Evolutionary conservation across 2,797 vertebrate species (phyloP).

Genomic region (Sparidentex hasta): DNA sequence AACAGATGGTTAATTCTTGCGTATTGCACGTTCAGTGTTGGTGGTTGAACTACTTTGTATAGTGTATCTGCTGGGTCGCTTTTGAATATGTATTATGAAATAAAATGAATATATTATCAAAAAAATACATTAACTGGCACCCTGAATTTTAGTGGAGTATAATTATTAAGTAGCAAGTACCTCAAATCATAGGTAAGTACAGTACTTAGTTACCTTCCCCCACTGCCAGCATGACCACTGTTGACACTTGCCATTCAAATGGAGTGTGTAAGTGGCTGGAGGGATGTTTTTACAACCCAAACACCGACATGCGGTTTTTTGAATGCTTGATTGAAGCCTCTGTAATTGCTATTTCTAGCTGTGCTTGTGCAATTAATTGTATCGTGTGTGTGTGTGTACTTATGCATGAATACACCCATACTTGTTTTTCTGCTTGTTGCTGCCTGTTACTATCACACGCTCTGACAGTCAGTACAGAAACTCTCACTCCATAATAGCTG

Average conservation of each 20-base stretch:
- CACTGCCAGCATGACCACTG: background rate
- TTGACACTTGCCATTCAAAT: slow-evolving; percentile 13
- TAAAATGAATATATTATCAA: too few relatives aligned
- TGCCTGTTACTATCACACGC: slow-evolving; percentile 41
- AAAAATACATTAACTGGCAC: too few relatives aligned
- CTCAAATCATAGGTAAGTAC: too few relatives aligned
- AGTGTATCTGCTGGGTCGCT: too few relatives aligned
- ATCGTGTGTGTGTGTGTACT: slow-evolving; percentile 30
- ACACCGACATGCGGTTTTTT: slow-evolving; percentile 49
- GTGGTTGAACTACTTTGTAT: too few relatives aligned
- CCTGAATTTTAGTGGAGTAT: too few relatives aligned
- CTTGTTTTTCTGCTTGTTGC: slow-evolving; percentile 64
- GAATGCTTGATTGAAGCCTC: slow-evolving; percentile 36
- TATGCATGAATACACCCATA: slow-evolving; percentile 64
- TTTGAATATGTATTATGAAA: too few relatives aligned
- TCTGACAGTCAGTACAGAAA: slow-evolving; percentile 50
- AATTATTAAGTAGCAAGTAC: too few relatives aligned
- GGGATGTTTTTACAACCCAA: slow-evolving; percentile 46
- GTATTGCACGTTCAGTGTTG: too few relatives aligned
- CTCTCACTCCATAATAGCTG: slow-evolving; percentile 26
- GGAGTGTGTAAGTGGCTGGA: slow-evolving; percentile 7
- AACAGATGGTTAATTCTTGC: too few relatives aligned
- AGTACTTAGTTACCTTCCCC: too few relatives aligned
- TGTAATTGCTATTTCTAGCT: slow-evolving; percentile 58
- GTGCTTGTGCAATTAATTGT: slow-evolving; percentile 57